These are phyloP conservation scores for Colistium nudipinnis DNA, from an alignment of 2,113 vertebrate species.

Conservation along the genomic window DNA sequence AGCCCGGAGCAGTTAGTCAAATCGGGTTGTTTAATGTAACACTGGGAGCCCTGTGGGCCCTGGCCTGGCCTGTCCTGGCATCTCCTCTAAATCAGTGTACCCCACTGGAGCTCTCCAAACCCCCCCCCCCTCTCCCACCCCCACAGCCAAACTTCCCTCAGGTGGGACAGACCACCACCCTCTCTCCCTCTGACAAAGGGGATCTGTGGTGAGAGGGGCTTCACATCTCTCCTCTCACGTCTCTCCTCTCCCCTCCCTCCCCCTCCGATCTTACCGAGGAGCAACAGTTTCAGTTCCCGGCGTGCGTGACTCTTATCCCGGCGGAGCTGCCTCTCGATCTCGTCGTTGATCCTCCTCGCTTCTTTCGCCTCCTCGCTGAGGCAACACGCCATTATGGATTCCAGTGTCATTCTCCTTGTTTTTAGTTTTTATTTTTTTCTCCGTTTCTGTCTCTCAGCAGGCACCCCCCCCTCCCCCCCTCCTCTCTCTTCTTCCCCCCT, in stretches of 20 bases:
- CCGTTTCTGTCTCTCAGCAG: neutral
- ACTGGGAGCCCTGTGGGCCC: too few relatives aligned
- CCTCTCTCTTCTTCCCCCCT: constrained; percentile 17
- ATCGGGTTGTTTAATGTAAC: constrained; percentile 49
- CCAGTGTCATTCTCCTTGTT: constrained; percentile 84
- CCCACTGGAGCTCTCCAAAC: too few relatives aligned
- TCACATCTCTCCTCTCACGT: neutral
- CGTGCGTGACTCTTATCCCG: constrained; percentile 91
- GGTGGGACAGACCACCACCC: constrained; percentile 38
- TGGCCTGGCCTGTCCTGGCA: too few relatives aligned
- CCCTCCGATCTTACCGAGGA: constrained; percentile 85
- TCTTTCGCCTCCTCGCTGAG: constrained; percentile 96
- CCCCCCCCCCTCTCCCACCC: too few relatives aligned
- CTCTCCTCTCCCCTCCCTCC: constrained; percentile 1
- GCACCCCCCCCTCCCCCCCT: neutral
- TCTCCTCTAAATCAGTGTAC: too few relatives aligned
- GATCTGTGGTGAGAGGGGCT: constrained; percentile 23
- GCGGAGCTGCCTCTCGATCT: constrained; percentile 94
- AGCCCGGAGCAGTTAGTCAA: constrained; percentile 69
- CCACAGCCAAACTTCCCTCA: too few relatives aligned
- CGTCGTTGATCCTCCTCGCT: constrained; percentile 94
- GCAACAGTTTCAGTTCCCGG: constrained; percentile 92
- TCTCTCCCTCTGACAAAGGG: neutral
- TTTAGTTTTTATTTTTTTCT: neutral
- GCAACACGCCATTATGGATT: constrained; percentile 95